Percentiles rank a stretch among this genome's conserved stretches.
These are phyloP conservation scores for Trichogramma pretiosum DNA, from an alignment of 1,140 invertebrate species.

Conservation along the genomic window DNA sequence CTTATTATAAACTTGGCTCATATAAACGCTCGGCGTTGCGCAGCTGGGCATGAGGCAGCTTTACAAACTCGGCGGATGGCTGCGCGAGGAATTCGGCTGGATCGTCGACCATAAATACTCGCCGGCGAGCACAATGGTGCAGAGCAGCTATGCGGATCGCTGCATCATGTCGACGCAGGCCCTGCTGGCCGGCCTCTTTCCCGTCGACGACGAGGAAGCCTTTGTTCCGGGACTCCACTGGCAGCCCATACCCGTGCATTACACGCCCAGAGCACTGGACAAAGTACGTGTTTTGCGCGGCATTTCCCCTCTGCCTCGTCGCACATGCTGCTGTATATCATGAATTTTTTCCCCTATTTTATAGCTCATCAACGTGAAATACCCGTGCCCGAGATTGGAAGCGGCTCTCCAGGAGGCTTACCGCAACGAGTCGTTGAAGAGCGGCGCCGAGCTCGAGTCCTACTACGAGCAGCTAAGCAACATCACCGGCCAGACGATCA, in stretches of 20 bases:
- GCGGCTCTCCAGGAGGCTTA: constrained; percentile 48
- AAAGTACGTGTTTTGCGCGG: constrained; percentile 52
- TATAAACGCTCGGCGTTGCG: neutral
- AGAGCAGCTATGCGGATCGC: constrained; percentile 73
- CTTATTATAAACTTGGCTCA: too few relatives aligned
- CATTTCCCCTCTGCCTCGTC: neutral
- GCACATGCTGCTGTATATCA: too few relatives aligned
- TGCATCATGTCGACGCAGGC: constrained; percentile 80
- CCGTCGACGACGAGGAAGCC: constrained; percentile 57
- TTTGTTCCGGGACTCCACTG: constrained; percentile 68
- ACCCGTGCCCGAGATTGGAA: constrained; percentile 55
- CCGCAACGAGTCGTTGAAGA: constrained; percentile 26
- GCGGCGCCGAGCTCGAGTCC: constrained; percentile 14
- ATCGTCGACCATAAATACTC: constrained; percentile 56
- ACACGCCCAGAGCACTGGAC: constrained; percentile 57
- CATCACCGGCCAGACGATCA: constrained; percentile 58
- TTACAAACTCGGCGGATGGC: constrained; percentile 65
- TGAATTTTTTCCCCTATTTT: neutral
- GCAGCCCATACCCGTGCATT: constrained; percentile 83
- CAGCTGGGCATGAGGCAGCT: constrained; percentile 71
- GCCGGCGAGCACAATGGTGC: constrained; percentile 56
- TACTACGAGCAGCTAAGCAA: constrained; percentile 57
- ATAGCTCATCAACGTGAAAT: constrained; percentile 48
- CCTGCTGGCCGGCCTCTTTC: constrained; percentile 75
- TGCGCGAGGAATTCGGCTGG: constrained; percentile 58